These are phyloP conservation scores for Meiosimyza decipiens DNA, from an alignment of 2,888 invertebrate genomes.

Conservation along the genomic window DNA sequence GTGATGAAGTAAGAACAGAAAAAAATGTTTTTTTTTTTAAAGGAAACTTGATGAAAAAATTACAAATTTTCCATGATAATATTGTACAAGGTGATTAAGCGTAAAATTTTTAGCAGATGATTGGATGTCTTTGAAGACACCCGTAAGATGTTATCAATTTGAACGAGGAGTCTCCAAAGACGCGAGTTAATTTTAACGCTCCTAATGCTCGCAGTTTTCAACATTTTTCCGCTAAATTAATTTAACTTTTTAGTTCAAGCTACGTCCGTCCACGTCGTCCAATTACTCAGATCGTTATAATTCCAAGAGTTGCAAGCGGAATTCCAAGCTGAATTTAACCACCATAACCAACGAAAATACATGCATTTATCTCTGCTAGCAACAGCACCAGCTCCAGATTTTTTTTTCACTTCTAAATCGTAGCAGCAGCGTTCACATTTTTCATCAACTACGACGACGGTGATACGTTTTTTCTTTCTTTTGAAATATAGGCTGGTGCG, in stretches of 20 bases:
- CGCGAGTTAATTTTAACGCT: not conserved
- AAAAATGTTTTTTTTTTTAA: not conserved
- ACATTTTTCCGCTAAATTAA: slow-evolving; percentile 25
- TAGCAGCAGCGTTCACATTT: slow-evolving; percentile 7
- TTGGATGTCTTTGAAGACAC: not conserved
- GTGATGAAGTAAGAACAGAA: too few relatives aligned
- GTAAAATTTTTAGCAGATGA: not conserved
- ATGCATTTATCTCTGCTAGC: not conserved
- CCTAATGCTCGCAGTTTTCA: not conserved
- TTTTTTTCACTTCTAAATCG: not conserved
- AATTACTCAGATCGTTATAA: slow-evolving; percentile 2
- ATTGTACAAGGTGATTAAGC: slow-evolving; percentile 8
- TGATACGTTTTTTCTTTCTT: too few relatives aligned
- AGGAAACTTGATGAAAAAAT: not conserved
- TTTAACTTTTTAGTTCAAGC: slow-evolving; percentile 5
- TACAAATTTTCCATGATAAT: slow-evolving; percentile 2
- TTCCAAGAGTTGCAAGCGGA: not conserved
- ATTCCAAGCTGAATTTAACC: slow-evolving; percentile 21
- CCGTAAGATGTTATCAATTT: not conserved
- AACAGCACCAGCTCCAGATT: not conserved
- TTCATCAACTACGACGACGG: slow-evolving; percentile 10
- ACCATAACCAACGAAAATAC: not conserved
- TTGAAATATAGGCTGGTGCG: too few relatives aligned
- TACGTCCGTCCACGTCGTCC: not conserved
- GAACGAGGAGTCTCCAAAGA: not conserved